Conservation (phyloP, 2,113 vertebrate species). For the Embiotoca jacksoni region DNA sequence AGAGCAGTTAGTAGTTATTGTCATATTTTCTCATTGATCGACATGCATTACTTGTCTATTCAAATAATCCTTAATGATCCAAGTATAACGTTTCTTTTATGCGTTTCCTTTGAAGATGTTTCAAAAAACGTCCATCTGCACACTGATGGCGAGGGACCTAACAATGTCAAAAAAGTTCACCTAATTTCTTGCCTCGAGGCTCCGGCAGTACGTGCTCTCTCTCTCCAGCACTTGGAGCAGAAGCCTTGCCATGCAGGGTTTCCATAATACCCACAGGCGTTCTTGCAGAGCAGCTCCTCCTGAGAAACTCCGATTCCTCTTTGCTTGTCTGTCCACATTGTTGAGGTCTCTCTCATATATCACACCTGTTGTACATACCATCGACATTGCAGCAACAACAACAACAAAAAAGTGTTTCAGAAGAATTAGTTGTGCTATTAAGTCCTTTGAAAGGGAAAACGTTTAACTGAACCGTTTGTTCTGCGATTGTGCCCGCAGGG, state of each 20-base stretch:
- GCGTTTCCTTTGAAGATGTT: no score
- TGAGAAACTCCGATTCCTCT: constrained; percentile 80
- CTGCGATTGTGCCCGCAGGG: not conserved
- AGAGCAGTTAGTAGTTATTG: no score
- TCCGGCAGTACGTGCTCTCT: constrained; percentile 67
- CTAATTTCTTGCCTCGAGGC: constrained; percentile 63
- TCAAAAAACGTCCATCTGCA: not conserved
- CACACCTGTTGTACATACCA: constrained; percentile 17
- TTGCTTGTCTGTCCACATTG: constrained; percentile 80
- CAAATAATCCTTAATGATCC: no score
- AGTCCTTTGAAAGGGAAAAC: no score
- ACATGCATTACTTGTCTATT: no score
- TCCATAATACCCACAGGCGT: constrained; percentile 85
- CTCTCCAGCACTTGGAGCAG: constrained; percentile 87
- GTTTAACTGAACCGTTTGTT: not conserved
- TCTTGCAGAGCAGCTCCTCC: constrained; percentile 84
- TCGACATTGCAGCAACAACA: not conserved
- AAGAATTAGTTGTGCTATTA: not conserved
- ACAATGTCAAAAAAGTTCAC: constrained; percentile 35
- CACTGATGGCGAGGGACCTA: not conserved
- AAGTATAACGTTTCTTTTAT: no score
- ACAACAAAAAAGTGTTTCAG: not conserved
- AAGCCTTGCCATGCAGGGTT: constrained; percentile 86
- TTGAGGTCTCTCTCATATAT: constrained; percentile 14
- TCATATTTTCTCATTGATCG: no score